Conservation (phyloP, 2,113 vertebrate genomes). For the Lates calcarifer region DNA sequence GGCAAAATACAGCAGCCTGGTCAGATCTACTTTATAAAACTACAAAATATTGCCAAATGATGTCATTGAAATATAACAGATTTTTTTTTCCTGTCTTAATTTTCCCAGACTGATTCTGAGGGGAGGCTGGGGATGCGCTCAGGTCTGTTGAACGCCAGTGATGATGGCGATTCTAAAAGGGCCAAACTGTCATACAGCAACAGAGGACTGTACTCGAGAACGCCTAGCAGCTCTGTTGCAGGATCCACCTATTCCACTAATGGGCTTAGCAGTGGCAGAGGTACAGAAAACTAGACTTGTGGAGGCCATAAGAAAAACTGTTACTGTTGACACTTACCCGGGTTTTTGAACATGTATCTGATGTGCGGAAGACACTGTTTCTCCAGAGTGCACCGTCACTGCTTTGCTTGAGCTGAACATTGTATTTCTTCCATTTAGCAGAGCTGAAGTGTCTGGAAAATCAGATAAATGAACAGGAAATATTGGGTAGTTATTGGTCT, state of each 20-base stretch:
- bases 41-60: not conserved
- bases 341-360: not conserved
- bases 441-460: no score
- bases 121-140: slow-evolving; percentile 88
- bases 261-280: slow-evolving; percentile 86
- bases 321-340: no score
- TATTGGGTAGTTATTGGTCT: no score
- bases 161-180: slow-evolving; percentile 93
- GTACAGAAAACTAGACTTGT: slow-evolving; percentile 71
- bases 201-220: slow-evolving; percentile 86
- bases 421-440: no score
- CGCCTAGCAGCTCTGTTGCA: slow-evolving; percentile 84
- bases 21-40: not conserved
- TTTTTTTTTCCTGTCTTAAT: slow-evolving; percentile 17
- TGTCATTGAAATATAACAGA: not conserved
- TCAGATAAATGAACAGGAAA: not conserved
- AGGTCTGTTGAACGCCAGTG: slow-evolving; percentile 87
- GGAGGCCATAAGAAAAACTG: not conserved
- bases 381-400: not conserved
- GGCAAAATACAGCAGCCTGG: not conserved
- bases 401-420: not conserved
- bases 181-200: slow-evolving; percentile 93
- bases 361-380: not conserved
- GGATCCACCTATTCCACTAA: slow-evolving; percentile 83
- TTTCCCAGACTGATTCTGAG: slow-evolving; percentile 85